These are phyloP conservation scores for Stenichneumon culpator DNA, from an alignment of 2,888 invertebrate genomes.

Conservation along the genomic window DNA sequence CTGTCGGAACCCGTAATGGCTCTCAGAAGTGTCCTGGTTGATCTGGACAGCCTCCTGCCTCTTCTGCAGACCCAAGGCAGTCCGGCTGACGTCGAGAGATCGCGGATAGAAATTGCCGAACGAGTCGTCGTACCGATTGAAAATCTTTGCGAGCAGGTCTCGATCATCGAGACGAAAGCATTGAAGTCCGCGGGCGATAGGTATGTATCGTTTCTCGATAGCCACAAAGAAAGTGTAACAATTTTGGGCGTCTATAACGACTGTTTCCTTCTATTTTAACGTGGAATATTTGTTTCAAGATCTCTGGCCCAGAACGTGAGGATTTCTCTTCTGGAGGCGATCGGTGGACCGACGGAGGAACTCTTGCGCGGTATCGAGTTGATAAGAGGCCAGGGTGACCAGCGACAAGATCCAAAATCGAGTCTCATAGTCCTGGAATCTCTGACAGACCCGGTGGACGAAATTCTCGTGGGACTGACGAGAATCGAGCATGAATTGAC, in stretches of 20 bases:
- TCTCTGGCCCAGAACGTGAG: constrained; percentile 77
- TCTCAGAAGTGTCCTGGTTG: constrained; percentile 77
- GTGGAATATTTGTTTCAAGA: constrained; percentile 31
- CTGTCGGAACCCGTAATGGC: constrained; percentile 76
- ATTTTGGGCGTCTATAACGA: not conserved
- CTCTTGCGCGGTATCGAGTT: constrained; percentile 81
- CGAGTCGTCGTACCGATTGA: constrained; percentile 79
- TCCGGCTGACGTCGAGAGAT: constrained; percentile 69
- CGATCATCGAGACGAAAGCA: constrained; percentile 78
- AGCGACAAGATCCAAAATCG: constrained; percentile 71
- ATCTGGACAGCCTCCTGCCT: constrained; percentile 72
- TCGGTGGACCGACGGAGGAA: constrained; percentile 82
- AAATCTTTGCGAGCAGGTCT: constrained; percentile 79
- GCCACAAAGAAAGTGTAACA: not conserved
- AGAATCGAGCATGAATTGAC: constrained; percentile 80
- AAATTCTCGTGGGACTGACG: constrained; percentile 80
- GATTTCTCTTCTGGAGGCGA: constrained; percentile 80
- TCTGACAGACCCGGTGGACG: constrained; percentile 85
- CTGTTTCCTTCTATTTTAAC: not conserved
- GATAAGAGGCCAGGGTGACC: constrained; percentile 74
- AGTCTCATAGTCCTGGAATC: constrained; percentile 83
- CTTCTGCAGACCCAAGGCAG: constrained; percentile 63
- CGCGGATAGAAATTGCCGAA: constrained; percentile 74
- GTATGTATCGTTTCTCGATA: constrained; percentile 25
- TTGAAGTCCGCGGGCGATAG: constrained; percentile 78